These are phyloP conservation scores for Magallana gigas DNA, from an alignment of 1,140 invertebrate genomes.

Conservation along the genomic window DNA sequence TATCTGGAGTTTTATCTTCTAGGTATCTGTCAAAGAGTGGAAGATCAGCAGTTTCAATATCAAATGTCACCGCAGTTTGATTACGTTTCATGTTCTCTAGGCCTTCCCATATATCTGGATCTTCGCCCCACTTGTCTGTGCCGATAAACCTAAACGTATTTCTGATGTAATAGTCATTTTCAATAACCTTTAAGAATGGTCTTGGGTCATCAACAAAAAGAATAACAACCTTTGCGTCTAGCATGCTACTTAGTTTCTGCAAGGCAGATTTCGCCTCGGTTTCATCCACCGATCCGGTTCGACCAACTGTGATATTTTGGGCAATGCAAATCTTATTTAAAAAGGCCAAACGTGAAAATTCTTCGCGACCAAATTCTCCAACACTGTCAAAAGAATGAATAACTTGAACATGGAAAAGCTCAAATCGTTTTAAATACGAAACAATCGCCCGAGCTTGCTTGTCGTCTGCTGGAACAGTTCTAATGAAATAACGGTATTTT, in stretches of 20 bases:
- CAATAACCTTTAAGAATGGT: conserved; percentile 82
- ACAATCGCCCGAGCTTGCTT: conserved; percentile 88
- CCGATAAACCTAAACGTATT: conserved; percentile 85
- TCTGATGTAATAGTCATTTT: conserved; percentile 74
- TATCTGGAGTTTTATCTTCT: conserved; percentile 73
- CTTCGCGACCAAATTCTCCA: conserved; percentile 64
- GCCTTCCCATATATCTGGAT: conserved; percentile 85
- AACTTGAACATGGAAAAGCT: conserved; percentile 73
- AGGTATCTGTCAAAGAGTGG: conserved; percentile 78
- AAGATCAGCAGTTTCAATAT: conserved; percentile 79
- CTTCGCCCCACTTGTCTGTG: conserved; percentile 89
- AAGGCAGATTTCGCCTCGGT: conserved; percentile 65
- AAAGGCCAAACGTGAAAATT: conserved; percentile 71
- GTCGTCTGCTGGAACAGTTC: conserved; percentile 90
- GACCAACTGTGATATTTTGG: conserved; percentile 68
- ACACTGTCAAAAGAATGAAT: conserved; percentile 70
- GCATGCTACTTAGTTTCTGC: conserved; percentile 76
- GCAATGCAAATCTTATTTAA: conserved; percentile 74
- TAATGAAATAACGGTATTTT: conserved; percentile 86
- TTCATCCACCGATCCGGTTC: conserved; percentile 61
- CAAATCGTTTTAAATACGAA: conserved; percentile 73
- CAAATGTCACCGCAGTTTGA: conserved; percentile 75
- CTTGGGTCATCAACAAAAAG: conserved; percentile 88
- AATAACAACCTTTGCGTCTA: conserved; percentile 84
- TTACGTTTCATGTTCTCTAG: conserved; percentile 81